Evolutionary conservation across 2,797 vertebrate genomes (phyloP).

Genomic region (Psittacula derbiana): DNA sequence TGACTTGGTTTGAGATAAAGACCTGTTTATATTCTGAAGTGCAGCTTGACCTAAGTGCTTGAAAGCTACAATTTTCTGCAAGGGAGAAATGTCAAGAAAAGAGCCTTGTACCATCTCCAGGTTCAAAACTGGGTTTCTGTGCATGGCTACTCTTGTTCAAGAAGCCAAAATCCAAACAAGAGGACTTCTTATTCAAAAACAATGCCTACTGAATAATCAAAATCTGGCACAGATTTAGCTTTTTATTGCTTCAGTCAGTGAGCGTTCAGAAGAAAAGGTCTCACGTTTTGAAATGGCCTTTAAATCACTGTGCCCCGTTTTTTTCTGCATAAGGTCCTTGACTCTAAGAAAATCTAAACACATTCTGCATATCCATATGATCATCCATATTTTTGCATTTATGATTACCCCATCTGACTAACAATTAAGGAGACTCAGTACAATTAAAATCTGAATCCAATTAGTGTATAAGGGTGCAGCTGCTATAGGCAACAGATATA

Average conservation of each 20-base stretch:
- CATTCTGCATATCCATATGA: neutral
- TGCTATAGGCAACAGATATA: neutral
- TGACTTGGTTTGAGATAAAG: neutral
- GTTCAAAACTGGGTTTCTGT: neutral
- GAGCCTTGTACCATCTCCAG: neutral
- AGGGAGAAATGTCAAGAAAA: neutral
- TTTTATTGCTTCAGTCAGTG: neutral
- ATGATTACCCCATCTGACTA: neutral
- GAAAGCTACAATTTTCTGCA: neutral
- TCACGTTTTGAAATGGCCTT: neutral
- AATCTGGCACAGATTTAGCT: neutral
- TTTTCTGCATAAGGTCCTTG: neutral
- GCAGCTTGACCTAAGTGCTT: neutral
- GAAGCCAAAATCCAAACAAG: neutral
- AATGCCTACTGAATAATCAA: neutral
- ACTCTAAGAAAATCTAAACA: neutral
- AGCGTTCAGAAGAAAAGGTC: neutral
- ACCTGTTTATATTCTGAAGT: neutral
- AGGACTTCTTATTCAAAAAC: neutral
- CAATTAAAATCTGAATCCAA: neutral
- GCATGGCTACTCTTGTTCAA: neutral
- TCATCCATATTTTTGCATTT: neutral
- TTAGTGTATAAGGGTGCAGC: neutral
- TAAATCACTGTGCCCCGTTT: neutral
- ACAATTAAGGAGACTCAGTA: neutral